Evolutionary conservation across 2,888 invertebrate genomes (phyloP).

Genomic region (Euplagia quadripunctaria): DNA sequence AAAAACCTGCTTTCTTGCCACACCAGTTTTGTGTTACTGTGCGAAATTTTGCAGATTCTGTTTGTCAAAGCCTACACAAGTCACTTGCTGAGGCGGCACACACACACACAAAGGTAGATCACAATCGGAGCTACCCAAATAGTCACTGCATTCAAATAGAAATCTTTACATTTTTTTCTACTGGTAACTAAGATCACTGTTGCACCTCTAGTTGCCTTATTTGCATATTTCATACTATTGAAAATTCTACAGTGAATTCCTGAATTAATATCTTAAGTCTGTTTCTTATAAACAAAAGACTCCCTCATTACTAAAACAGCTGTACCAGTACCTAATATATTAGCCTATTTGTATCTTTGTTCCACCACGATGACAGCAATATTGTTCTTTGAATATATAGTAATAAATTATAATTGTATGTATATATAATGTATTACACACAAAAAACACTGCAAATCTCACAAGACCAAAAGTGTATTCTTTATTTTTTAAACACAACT

Average conservation of each 20-base stretch:
- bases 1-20: conserved; percentile 24
- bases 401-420: conserved; percentile 21
- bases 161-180: too few species aligned
- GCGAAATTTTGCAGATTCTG: conserved; percentile 5
- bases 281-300: background rate
- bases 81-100: background rate
- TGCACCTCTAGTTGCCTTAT: too few species aligned
- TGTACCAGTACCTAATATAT: conserved; percentile 11
- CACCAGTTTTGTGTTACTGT: conserved; percentile 14
- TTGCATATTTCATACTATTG: too few species aligned
- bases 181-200: too few species aligned
- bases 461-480: too few species aligned
- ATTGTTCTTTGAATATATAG: conserved; percentile 29
- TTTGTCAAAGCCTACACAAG: background rate
- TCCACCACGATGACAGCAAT: conserved; percentile 30
- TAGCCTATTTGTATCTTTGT: conserved; percentile 25
- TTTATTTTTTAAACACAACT: too few species aligned
- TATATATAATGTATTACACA: too few species aligned
- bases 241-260: too few species aligned
- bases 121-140: too few species aligned
- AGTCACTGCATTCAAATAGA: too few species aligned
- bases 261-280: too few species aligned
- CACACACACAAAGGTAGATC: background rate
- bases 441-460: too few species aligned
- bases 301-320: conserved; percentile 10